Base-by-base conservation (phyloP, 2,888 invertebrate genomes). In the Lampropteryx suffumata region DNA sequence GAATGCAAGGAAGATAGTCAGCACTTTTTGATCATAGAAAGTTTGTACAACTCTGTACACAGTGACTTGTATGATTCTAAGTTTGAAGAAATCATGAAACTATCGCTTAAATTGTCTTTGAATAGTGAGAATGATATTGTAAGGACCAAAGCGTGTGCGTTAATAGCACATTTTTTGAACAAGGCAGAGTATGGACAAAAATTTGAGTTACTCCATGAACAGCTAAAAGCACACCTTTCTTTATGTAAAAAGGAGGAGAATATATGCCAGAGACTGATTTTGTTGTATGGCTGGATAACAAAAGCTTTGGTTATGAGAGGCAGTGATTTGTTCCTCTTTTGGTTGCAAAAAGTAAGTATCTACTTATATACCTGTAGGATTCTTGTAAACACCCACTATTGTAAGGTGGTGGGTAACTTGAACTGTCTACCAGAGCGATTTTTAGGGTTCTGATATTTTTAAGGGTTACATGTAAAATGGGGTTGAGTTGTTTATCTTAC, bases 121-220 rank as follows among this genome's bases (percentile, higher is more conserved):
- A 64, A 76, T 0, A 80, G 79, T 62, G 68, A 76, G 0, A 70
- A 75, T 54, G 71, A 73, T 3, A 51, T 71, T 13, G 64, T 87
- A 3, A 84, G 84, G 53, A 70, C 69, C 8, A 85, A 86, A 54
- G 85, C 91, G 0, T 90, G 89, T 64, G 80, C 86, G 55, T 71
- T 93, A 43, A 67, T 92, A 45, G 92, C 92, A 0, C 92, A 92
- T 75, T 76, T 93, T 46, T 64, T 93, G 34, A 94, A 94, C 67
- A 94, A 94, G 74, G 82, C 77, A 0, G 86, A 87, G 21, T 72
- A 68, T 41, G 86, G 85, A 0, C 72, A 77, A 50, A 77, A 71
- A 27, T 88, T 89, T 70, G 84, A 89, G 59, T 35, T 78, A 6
- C 47, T 88, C 1, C 86, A 89, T 64, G 85, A 83, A 41, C 48